Base-by-base conservation (phyloP, 2,888 invertebrate genomes). In the Axea sp. region DNA sequence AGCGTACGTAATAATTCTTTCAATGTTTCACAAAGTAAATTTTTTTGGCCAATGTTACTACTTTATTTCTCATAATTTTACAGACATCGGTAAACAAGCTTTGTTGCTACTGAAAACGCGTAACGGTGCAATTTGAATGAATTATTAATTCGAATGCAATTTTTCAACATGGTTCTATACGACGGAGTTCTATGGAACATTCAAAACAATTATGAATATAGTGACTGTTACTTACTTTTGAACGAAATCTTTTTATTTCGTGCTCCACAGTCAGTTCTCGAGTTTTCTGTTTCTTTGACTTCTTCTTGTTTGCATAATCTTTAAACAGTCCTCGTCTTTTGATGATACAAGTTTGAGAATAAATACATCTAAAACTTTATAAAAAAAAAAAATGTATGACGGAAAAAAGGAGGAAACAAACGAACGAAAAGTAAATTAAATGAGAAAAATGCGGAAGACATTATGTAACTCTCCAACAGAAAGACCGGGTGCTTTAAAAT, bases 231-330 rank as follows among this genome's bases (percentile, higher is more conserved):
- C 51, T 59, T 69, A 69, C 53, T 51, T 59, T 35, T 37, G 31
- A 37, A 24, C 8, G 30, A 11, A 55, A 47, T 33, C 41, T 55
- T 69, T 69, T 39, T 62, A 55, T 69, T 62, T 69, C 53, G 26
- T 28, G 9, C 22, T 17, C 12, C 14, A 9, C 55, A 35, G 37
- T 9, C 39, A 45, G 37, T 69, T 62, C 60, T 31, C 47, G 60
- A 60, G 51, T 51, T 51, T 59, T 68, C 59, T 35, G 69, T 69
- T 62, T 69, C 69, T 62, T 60, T 62, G 69, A 69, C 69, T 69
- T 53, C 37, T 24, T 22, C 35, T 69, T 69, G 55, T 69, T 69
- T 60, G 60, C 69, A 62, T 60, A 69, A 69, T 69, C 60, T 69
- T 69, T 69, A 69, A 69, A 69, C 62, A 53, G 53, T 69, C 47